phyloP scores from a whole-genome alignment of 2,888 invertebrate genomes.

The Eubasilissa splendida region DNA sequence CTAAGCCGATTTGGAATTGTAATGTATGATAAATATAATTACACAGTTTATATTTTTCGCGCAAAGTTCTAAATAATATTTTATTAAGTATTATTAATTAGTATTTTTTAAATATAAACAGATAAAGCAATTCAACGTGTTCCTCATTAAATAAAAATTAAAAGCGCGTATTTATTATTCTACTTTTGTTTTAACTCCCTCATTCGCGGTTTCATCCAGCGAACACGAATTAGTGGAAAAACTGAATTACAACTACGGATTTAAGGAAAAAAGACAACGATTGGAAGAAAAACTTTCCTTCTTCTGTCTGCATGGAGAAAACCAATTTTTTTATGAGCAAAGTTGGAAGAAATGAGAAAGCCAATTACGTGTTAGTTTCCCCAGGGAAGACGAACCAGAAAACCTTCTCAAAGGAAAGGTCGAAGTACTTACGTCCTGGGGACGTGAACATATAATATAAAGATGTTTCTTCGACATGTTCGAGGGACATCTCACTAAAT shows the following conservation, averaged over 20 bases:
- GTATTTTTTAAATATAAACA: too few species aligned
- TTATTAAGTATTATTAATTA: too few species aligned
- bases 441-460: background rate
- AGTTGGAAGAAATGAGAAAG: slow-evolving; percentile 9
- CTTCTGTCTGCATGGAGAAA: background rate
- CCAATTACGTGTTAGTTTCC: slow-evolving; percentile 25
- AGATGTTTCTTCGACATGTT: background rate
- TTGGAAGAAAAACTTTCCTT: slow-evolving; percentile 10
- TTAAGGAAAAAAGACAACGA: background rate
- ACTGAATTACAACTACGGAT: slow-evolving; percentile 14
- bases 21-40: too few species aligned
- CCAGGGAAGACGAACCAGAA: slow-evolving; percentile 23
- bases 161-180: too few species aligned
- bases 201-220: too few species aligned
- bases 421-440: slow-evolving; percentile 8
- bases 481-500: slow-evolving; percentile 1
- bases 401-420: background rate
- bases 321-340: slow-evolving; percentile 13
- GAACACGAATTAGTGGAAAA: background rate
- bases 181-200: too few species aligned
- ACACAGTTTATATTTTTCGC: too few species aligned
- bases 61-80: too few species aligned
- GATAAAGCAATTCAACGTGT: too few species aligned
- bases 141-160: too few species aligned
- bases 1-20: too few species aligned